Conservation (phyloP, 1,140 invertebrate species). For the Micrasema minimum region DNA sequence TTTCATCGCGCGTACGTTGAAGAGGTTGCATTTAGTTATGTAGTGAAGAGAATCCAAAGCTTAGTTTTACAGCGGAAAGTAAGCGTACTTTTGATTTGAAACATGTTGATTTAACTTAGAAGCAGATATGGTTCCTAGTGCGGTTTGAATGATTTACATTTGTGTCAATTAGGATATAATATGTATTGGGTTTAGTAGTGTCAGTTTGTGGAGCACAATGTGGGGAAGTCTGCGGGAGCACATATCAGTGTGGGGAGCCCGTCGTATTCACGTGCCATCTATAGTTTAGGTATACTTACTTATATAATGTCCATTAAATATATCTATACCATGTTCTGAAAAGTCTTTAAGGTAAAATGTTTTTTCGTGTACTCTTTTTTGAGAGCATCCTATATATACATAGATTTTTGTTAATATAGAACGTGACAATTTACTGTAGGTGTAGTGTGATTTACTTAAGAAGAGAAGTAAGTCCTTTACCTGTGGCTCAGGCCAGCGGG, state of each 20-base stretch:
- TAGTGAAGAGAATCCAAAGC: slow-evolving; percentile 67
- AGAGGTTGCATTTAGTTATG: slow-evolving; percentile 67
- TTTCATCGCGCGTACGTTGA: slow-evolving; percentile 50
- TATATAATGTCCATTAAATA: slow-evolving; percentile 66
- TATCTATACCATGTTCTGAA: slow-evolving; percentile 69
- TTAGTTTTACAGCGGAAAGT: slow-evolving; percentile 61
- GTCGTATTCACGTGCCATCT: slow-evolving; percentile 68
- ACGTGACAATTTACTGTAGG: slow-evolving; percentile 54
- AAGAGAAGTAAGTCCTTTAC: background rate
- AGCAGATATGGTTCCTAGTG: slow-evolving; percentile 69
- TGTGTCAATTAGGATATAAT: slow-evolving; percentile 68
- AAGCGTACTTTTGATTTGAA: slow-evolving; percentile 56
- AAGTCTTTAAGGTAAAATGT: slow-evolving; percentile 68
- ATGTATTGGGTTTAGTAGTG: slow-evolving; percentile 28
- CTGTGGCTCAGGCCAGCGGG: too few relatives aligned
- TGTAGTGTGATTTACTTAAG: slow-evolving; percentile 51
- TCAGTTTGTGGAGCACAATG: slow-evolving; percentile 31
- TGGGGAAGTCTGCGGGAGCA: slow-evolving; percentile 24
- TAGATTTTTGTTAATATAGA: slow-evolving; percentile 46
- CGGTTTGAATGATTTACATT: slow-evolving; percentile 66
- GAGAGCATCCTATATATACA: slow-evolving; percentile 61
- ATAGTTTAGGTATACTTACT: slow-evolving; percentile 63
- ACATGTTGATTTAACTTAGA: slow-evolving; percentile 64
- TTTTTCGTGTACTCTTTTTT: slow-evolving; percentile 69
- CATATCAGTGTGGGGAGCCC: slow-evolving; percentile 53